Conservation (phyloP, 1,140 invertebrate genomes). For the Stenopsyche tienmushanensis region DNA sequence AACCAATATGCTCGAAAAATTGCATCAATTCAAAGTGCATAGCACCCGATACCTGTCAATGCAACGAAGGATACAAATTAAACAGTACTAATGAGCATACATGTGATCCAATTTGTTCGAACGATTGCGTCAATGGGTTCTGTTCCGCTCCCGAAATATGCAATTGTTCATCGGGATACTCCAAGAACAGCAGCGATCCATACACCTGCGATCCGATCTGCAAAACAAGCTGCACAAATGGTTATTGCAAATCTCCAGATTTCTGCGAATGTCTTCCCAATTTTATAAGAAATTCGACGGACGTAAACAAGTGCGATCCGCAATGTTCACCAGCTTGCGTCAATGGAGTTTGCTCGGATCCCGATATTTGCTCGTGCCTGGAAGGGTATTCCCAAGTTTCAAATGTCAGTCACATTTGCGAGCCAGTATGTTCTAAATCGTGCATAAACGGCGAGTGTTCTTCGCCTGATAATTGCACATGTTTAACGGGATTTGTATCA, state of each 20-base stretch:
- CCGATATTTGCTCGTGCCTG: constrained; percentile 42
- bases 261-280: constrained; percentile 43
- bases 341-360: constrained; percentile 40
- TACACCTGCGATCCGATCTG: constrained; percentile 44
- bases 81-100: no score
- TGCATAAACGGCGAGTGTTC: constrained; percentile 53
- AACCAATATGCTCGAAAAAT: no score
- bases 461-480: constrained; percentile 48
- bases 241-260: constrained; percentile 19
- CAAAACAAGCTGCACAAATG: constrained; percentile 24
- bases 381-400: constrained; percentile 32
- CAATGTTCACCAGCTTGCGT: constrained; percentile 33
- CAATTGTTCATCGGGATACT: no score
- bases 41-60: no score
- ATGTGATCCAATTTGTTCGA: constrained; percentile 40
- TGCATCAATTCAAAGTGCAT: no score
- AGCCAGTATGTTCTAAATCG: constrained; percentile 49
- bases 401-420: no score
- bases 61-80: no score
- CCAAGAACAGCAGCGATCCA: background rate
- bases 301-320: constrained; percentile 40
- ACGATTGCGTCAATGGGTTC: no score
- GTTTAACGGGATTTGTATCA: constrained; percentile 44
- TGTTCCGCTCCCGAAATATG: no score
- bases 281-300: background rate